Evolutionary conservation across 1,140 invertebrate species (phyloP).

Genomic region (Charaxes varanes): DNA sequence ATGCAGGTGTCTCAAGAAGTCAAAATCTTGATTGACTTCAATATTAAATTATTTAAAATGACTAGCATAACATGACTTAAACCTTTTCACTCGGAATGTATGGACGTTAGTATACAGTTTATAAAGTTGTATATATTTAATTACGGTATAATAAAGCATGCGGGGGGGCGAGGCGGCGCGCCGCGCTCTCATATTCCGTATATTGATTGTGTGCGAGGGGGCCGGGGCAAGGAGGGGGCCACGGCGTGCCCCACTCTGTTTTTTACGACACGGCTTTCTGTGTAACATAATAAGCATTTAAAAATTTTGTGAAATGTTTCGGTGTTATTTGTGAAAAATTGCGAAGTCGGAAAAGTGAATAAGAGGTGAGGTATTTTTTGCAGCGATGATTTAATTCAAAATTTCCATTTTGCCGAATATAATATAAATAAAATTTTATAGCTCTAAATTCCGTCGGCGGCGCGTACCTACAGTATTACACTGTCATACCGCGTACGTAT

Average conservation of each 20-base stretch:
- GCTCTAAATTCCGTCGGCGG: constrained; percentile 69
- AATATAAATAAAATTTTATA: constrained; percentile 70
- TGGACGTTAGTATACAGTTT: constrained; percentile 31
- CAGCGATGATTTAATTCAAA: constrained; percentile 49
- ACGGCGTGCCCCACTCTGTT: constrained; percentile 73
- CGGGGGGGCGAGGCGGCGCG: constrained; percentile 67
- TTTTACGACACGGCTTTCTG: constrained; percentile 74
- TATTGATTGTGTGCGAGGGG: constrained; percentile 73
- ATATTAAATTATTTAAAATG: constrained; percentile 27
- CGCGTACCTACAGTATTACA: constrained; percentile 71
- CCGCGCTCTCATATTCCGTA: constrained; percentile 74
- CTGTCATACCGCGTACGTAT: constrained; percentile 74
- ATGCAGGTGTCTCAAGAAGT: constrained; percentile 26
- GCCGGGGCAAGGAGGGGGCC: constrained; percentile 67
- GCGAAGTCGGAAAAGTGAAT: constrained; percentile 61
- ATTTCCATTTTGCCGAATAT: constrained; percentile 52
- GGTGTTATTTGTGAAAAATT: constrained; percentile 70
- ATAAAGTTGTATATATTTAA: constrained; percentile 73
- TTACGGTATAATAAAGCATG: constrained; percentile 74
- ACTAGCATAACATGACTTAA: constrained; percentile 24
- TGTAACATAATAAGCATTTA: constrained; percentile 74
- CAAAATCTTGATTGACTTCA: constrained; percentile 10
- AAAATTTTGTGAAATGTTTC: constrained; percentile 74
- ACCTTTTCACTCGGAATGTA: constrained; percentile 31
- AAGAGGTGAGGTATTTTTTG: constrained; percentile 58